These are phyloP conservation scores for Scolopax rusticola DNA, from an alignment of 2,797 vertebrate genomes.

Conservation along the genomic window DNA sequence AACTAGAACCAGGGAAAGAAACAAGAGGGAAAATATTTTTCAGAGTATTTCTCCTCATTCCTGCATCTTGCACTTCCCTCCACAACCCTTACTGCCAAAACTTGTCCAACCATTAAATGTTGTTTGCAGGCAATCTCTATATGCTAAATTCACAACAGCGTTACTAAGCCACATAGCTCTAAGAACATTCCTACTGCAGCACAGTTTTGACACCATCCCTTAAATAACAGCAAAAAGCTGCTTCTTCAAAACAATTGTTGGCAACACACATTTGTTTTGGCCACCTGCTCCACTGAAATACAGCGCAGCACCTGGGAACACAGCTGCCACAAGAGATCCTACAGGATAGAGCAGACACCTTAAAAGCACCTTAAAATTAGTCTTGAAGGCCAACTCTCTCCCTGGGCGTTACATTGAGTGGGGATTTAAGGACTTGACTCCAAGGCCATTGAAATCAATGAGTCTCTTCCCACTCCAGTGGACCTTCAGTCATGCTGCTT, in stretches of 20 bases:
- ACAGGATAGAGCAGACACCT: background rate
- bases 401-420: fast-evolving
- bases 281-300: background rate
- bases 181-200: background rate
- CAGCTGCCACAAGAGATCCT: background rate
- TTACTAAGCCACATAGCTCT: background rate
- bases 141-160: background rate
- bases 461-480: background rate
- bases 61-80: background rate
- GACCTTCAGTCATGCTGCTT: background rate
- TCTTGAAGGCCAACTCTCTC: background rate
- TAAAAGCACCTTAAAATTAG: background rate
- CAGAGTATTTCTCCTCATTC: background rate
- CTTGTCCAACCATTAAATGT: background rate
- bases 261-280: background rate
- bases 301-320: background rate
- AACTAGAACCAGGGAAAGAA: background rate
- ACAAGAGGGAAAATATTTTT: background rate
- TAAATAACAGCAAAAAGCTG: conserved; percentile 25
- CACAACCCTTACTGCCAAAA: background rate
- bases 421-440: background rate
- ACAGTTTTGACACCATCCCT: background rate
- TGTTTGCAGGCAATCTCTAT: background rate
- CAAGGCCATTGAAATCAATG: background rate
- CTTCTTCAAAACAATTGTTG: background rate